Conservation (phyloP, 2,888 invertebrate genomes). For the Pseudoips prasinana region DNA sequence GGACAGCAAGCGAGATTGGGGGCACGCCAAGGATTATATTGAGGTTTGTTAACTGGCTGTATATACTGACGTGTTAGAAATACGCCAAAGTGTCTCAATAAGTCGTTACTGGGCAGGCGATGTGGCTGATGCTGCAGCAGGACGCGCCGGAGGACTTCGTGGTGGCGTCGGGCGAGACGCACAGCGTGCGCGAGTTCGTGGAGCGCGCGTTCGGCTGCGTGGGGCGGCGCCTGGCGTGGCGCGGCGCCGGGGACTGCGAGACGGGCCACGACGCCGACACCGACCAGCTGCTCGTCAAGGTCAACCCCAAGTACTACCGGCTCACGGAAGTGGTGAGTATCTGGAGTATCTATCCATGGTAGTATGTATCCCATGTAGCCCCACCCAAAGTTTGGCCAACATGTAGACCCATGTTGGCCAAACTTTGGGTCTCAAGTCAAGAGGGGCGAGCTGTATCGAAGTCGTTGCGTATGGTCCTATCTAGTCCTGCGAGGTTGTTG, state of each 20-base stretch:
- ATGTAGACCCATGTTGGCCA: no score
- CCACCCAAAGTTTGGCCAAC: no score
- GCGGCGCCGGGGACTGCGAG: constrained; percentile 92
- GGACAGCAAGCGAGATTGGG: constrained; percentile 99
- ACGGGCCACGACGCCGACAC: constrained; percentile 85
- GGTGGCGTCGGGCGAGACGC: constrained; percentile 96
- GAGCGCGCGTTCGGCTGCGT: constrained; percentile 94
- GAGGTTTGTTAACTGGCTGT: constrained; percentile 81
- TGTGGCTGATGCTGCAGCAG: constrained; percentile 99
- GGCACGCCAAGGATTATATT: constrained; percentile 97
- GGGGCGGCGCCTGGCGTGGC: constrained; percentile 88
- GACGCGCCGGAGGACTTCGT: constrained; percentile 97
- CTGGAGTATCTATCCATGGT: no score
- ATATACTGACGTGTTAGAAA: no score
- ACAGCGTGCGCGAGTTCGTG: constrained; percentile 98
- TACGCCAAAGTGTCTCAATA: no score
- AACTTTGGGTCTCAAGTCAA: no score
- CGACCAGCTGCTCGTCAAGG: constrained; percentile 89
- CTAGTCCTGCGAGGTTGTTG: no score
- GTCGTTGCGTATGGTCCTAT: no score
- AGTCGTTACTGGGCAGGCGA: constrained; percentile 86
- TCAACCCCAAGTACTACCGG: constrained; percentile 97
- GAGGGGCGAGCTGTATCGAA: no score
- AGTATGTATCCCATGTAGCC: no score
- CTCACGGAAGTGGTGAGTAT: constrained; percentile 97